phyloP scores from a whole-genome alignment of 2,888 invertebrate species.

The Tinea trinotella region DNA sequence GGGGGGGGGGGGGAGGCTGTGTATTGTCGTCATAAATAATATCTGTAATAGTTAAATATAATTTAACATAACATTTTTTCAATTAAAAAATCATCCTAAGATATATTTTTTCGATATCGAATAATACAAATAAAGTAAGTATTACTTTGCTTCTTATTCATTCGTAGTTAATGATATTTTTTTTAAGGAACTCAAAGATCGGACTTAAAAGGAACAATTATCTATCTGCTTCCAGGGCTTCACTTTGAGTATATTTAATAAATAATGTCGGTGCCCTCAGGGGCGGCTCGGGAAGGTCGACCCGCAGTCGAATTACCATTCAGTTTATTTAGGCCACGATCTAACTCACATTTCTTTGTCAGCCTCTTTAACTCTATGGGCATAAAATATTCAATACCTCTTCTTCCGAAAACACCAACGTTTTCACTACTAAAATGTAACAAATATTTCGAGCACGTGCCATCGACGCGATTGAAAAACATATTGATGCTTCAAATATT shows the following conservation, averaged over 20 bases:
- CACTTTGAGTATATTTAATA: slow-evolving; percentile 54
- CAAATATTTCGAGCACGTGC: neutral
- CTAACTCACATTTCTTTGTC: slow-evolving; percentile 65
- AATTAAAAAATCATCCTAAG: neutral
- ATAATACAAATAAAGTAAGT: too few relatives aligned
- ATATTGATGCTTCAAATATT: neutral
- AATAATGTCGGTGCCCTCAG: slow-evolving; percentile 43
- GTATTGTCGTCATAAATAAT: too few relatives aligned
- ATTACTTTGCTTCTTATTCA: too few relatives aligned
- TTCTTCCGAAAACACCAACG: slow-evolving; percentile 16
- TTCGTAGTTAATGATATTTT: neutral
- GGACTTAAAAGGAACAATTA: slow-evolving; percentile 47
- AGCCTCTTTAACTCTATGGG: slow-evolving; percentile 55
- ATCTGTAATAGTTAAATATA: too few relatives aligned
- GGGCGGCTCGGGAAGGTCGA: slow-evolving; percentile 30
- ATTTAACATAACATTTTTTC: too few relatives aligned
- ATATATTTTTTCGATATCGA: too few relatives aligned
- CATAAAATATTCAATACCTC: slow-evolving; percentile 62
- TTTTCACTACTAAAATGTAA: neutral
- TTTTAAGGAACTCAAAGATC: neutral
- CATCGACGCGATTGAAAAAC: neutral
- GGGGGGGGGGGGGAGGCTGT: too few relatives aligned
- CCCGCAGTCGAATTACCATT: slow-evolving; percentile 33
- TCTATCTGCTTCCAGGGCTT: slow-evolving; percentile 46
- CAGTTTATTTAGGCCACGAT: slow-evolving; percentile 60